phyloP scores from a whole-genome alignment of 92 coral and sea anemone genomes.

The Palythoa caribaeorum region DNA sequence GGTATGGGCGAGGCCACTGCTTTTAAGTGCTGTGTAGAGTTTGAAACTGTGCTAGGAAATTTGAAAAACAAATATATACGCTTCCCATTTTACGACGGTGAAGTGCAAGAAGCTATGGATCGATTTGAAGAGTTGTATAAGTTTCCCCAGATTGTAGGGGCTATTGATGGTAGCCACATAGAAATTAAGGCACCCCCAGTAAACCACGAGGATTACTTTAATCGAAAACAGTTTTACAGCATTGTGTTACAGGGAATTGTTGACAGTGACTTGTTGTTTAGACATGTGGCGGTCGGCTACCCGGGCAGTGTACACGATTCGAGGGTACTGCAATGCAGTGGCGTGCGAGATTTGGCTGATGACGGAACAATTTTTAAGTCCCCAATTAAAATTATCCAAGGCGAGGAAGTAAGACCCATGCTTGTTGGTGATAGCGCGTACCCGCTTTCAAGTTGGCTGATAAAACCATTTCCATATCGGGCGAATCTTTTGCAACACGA shows the following conservation, averaged over 20 bases:
- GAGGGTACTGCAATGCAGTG: conserved; percentile 50
- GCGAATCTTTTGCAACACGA: conserved; percentile 39
- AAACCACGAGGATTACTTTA: conserved; percentile 65
- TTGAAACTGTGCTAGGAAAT: conserved; percentile 33
- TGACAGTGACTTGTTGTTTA: conserved; percentile 38
- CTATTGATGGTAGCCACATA: conserved; percentile 68
- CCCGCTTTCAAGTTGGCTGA: conserved; percentile 48
- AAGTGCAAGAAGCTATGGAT: conserved; percentile 66
- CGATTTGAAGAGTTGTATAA: conserved; percentile 59
- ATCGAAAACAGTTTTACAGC: conserved; percentile 69
- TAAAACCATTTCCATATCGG: conserved; percentile 51
- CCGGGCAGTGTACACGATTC: conserved; percentile 65
- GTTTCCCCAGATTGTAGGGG: conserved; percentile 66
- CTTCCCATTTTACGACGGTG: conserved; percentile 60
- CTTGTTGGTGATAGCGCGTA: conserved; percentile 71
- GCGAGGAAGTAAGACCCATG: conserved; percentile 56
- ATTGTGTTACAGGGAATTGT: conserved; percentile 64
- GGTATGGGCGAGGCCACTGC: conserved; percentile 46
- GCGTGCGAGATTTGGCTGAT: conserved; percentile 53
- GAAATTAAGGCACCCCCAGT: conserved; percentile 68
- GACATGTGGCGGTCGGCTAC: conserved; percentile 53
- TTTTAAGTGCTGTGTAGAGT: conserved; percentile 24
- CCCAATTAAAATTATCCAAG: conserved; percentile 49
- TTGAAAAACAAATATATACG: conserved; percentile 39
- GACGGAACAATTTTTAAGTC: conserved; percentile 47